Evolutionary conservation across 2,797 vertebrate species (phyloP).

Genomic region (Pteronotus mesoamericanus): DNA sequence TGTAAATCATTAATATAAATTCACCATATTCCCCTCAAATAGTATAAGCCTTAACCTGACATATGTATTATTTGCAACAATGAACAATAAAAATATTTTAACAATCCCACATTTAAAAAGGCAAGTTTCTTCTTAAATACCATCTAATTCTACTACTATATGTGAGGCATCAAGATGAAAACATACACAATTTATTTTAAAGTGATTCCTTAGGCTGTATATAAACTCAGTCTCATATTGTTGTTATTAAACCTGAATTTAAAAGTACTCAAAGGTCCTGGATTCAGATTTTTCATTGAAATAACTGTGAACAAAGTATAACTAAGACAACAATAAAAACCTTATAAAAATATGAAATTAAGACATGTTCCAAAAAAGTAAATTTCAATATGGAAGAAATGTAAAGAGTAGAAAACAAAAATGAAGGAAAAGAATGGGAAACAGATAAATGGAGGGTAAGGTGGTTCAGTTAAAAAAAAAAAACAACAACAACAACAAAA

Average conservation of each 20-base stretch:
- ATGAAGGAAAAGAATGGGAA: conserved; percentile 11
- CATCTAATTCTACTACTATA: neutral
- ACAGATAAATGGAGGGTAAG: neutral
- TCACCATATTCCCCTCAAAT: neutral
- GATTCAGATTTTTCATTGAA: neutral
- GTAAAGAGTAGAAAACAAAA: neutral
- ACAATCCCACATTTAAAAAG: neutral
- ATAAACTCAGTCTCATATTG: neutral
- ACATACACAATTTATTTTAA: neutral
- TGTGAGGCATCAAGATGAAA: neutral
- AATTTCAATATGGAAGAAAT: neutral
- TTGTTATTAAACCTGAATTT: neutral
- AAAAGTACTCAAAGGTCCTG: neutral
- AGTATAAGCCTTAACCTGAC: neutral
- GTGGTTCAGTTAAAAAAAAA: neutral
- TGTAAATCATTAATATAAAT: neutral
- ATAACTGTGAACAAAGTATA: neutral
- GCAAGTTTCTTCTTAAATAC: neutral
- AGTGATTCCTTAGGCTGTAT: neutral
- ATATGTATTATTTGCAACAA: neutral
- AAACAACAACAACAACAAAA: too few species aligned
- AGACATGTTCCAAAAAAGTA: neutral
- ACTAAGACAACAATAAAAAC: neutral
- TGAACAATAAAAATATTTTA: conserved; percentile 7
- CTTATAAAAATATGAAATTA: neutral